Evolutionary conservation across 92 coral and sea anemone genomes (phyloP).

Genomic region (Bergia puertoricense): DNA sequence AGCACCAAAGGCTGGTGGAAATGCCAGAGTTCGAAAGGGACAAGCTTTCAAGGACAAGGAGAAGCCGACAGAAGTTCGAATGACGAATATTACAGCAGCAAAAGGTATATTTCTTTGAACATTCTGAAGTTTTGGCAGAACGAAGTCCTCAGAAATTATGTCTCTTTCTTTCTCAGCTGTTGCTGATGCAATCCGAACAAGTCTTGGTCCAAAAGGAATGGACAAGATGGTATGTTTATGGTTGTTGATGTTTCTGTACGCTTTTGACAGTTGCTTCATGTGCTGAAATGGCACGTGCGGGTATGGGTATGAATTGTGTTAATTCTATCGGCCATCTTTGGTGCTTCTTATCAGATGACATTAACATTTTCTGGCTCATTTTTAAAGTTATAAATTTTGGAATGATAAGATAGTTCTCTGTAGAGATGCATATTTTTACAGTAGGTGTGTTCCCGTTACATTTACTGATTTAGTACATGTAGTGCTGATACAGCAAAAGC

Average conservation of each 20-base stretch:
- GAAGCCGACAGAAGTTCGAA: slow-evolving; percentile 94
- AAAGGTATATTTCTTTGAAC: slow-evolving; percentile 64
- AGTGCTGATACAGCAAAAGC: not conserved
- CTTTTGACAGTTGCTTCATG: slow-evolving; percentile 39
- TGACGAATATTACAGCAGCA: slow-evolving; percentile 94
- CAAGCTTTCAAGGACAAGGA: slow-evolving; percentile 93
- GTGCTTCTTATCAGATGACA: not conserved
- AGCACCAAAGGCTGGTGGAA: slow-evolving; percentile 46
- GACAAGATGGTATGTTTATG: slow-evolving; percentile 89
- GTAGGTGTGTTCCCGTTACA: not conserved
- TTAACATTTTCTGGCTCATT: not conserved
- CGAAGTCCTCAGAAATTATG: not conserved
- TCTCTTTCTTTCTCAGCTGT: slow-evolving; percentile 66
- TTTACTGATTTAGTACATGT: too few species aligned
- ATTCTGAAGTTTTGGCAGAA: not conserved
- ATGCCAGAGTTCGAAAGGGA: slow-evolving; percentile 51
- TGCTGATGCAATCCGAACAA: slow-evolving; percentile 95
- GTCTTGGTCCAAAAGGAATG: slow-evolving; percentile 99
- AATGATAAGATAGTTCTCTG: not conserved
- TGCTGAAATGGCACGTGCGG: slow-evolving; percentile 26
- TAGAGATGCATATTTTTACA: not conserved
- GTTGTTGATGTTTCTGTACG: not conserved
- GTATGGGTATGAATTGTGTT: not conserved
- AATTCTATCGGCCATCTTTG: not conserved
- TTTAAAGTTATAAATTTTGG: not conserved